Evolutionary conservation across 1,140 invertebrate species (phyloP), one percentile per base, ranked within the genome.

Genomic region (Cecropterus lyciades): DNA sequence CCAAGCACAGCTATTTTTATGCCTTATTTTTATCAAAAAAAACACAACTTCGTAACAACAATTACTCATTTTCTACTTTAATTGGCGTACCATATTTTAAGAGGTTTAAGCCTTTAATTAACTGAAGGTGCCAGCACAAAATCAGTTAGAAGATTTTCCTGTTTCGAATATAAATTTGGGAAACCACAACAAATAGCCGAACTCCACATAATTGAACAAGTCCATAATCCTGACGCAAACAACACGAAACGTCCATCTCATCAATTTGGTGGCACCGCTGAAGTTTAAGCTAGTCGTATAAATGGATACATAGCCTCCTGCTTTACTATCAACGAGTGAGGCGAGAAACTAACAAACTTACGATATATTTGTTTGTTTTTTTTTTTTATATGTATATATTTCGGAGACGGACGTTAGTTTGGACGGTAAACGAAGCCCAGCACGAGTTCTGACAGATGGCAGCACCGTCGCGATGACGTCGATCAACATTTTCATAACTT

Each of bases 221-320:
- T 51, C n/a, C 27, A 49, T 62, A 62, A 62, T 51, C 45, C 46
- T 14, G 33, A 51, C 30, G 48, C 46, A 51, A 49, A 62, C 33
- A 51, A 62, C 59, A 62, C 30, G 27, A 42, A 62, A 51, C 17
- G 27, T 62, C 59, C 59, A 62, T 62, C 59, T 62, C 59, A 51
- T 62, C 59, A 62, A 62, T 62, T 62, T 27, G 1, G 33, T 37
- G 59, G 46, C 46, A 51, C 46, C 13, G 45, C 15, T 62, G 30
- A 62, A 62, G 46, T 51, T 62, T 62, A 27, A 33, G 14, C 49
- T 51, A 43, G 10, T 43, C 40, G 40, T 43, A 51, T 37, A 40
- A 62, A 51, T 37, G 45, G 16, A 49, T 6, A 42, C 48, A 37
- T 37, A 24, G 20, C 10, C 16, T 15, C 30, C 13, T 13, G 59